Evolutionary conservation across 2,888 invertebrate genomes (phyloP).

Genomic region (Argyresthia goedartella): DNA sequence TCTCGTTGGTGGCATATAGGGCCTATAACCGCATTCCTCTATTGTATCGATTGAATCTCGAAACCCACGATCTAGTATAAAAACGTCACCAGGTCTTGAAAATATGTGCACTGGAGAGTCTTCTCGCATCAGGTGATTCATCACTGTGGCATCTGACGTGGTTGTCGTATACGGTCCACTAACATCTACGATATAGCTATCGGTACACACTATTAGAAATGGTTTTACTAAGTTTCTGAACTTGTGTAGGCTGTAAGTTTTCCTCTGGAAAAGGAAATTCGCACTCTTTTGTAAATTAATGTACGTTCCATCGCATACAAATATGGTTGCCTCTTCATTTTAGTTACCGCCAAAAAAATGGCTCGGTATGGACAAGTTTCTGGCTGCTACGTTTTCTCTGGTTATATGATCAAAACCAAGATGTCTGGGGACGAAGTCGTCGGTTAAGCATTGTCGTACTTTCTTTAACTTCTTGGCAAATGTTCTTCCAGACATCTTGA

Average conservation of each 20-base stretch:
- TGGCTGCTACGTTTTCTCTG: not conserved
- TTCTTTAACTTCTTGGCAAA: not conserved
- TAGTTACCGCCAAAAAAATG: conserved; percentile 4
- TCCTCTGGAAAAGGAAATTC: conserved; percentile 5
- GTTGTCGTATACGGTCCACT: conserved; percentile 11
- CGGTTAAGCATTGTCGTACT: not conserved
- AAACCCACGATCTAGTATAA: conserved; percentile 4
- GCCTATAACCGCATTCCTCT: conserved; percentile 1
- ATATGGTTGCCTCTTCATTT: conserved; percentile 5
- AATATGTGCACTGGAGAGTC: not conserved
- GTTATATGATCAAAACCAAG: conserved; percentile 5
- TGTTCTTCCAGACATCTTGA: conserved; percentile 3
- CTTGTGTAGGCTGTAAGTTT: conserved; percentile 11
- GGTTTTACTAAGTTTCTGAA: conserved; percentile 4
- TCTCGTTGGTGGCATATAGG: conserved; percentile 1
- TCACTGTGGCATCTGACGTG: conserved; percentile 4
- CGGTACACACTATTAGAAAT: conserved; percentile 8
- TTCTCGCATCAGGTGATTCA: not conserved
- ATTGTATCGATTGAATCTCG: conserved; percentile 2
- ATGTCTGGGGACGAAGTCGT: conserved; percentile 6
- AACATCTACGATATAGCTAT: conserved; percentile 10
- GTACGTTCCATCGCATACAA: conserved; percentile 13
- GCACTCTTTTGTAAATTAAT: conserved; percentile 13
- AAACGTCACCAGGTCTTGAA: conserved; percentile 2
- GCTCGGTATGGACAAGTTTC: not conserved